These are phyloP conservation scores for Acrobasis suavella DNA, from an alignment of 2,888 invertebrate species.

Conservation along the genomic window DNA sequence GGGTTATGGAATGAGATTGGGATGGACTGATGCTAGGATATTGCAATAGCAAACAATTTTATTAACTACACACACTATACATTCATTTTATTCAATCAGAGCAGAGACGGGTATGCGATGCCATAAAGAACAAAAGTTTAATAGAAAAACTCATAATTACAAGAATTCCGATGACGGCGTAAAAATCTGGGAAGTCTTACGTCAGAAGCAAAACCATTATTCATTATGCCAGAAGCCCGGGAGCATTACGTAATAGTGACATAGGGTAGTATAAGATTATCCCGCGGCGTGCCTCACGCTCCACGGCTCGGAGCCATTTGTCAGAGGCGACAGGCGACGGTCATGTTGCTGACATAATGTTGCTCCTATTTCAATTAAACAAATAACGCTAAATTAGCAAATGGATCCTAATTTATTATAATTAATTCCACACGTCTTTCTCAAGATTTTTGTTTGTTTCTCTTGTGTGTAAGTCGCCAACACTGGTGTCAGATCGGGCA, in stretches of 20 bases:
- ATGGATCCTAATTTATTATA: too few species aligned
- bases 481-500: too few species aligned
- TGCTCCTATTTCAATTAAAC: neutral
- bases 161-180: neutral
- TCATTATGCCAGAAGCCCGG: neutral
- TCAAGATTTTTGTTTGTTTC: too few species aligned
- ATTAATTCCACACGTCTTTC: too few species aligned
- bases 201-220: neutral
- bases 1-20: too few species aligned
- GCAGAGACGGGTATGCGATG: too few species aligned
- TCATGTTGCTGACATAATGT: neutral
- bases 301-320: neutral
- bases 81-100: too few species aligned
- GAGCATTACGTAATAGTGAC: neutral
- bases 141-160: neutral
- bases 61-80: too few species aligned
- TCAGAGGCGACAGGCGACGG: neutral
- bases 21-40: too few species aligned
- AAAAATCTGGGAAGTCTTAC: neutral
- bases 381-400: neutral
- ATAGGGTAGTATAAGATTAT: neutral
- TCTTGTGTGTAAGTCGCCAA: too few species aligned
- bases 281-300: neutral
- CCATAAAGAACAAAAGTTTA: neutral
- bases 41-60: too few species aligned